Evolutionary conservation across 2,797 vertebrate species (phyloP).

Genomic region (Diceros bicornis): DNA sequence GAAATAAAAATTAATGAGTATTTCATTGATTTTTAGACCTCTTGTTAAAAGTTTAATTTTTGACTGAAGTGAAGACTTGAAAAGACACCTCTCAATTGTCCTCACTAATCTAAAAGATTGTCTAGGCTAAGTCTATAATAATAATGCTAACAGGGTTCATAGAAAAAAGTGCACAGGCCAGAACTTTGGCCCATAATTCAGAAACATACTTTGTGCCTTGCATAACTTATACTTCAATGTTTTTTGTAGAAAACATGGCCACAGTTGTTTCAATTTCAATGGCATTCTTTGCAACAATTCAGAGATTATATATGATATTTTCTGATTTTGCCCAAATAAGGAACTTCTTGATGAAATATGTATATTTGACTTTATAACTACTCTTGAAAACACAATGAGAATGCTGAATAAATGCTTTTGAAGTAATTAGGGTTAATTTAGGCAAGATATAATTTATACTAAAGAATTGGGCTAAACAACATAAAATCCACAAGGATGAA

Average conservation of each 20-base stretch:
- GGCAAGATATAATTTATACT: neutral
- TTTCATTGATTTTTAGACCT: neutral
- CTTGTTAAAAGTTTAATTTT: neutral
- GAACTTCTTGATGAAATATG: neutral
- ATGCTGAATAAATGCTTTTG: neutral
- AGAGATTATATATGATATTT: neutral
- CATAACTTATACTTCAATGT: neutral
- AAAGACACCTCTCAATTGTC: neutral
- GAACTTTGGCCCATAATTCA: neutral
- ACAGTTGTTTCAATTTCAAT: neutral
- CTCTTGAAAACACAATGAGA: neutral
- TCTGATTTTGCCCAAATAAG: neutral
- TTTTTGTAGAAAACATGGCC: neutral
- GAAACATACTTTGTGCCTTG: neutral
- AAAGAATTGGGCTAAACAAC: neutral
- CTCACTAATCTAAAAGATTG: neutral
- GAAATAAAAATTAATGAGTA: slow-evolving; percentile 21
- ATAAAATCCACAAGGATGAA: neutral
- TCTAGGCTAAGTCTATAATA: neutral
- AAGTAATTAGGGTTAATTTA: neutral
- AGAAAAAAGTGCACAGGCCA: neutral
- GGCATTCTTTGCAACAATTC: neutral
- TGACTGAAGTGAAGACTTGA: neutral
- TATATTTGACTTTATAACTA: neutral
- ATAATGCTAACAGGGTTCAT: neutral